These are phyloP conservation scores for Telmatochromis sp. DNA, from an alignment of 2,113 vertebrate genomes.

Conservation along the genomic window DNA sequence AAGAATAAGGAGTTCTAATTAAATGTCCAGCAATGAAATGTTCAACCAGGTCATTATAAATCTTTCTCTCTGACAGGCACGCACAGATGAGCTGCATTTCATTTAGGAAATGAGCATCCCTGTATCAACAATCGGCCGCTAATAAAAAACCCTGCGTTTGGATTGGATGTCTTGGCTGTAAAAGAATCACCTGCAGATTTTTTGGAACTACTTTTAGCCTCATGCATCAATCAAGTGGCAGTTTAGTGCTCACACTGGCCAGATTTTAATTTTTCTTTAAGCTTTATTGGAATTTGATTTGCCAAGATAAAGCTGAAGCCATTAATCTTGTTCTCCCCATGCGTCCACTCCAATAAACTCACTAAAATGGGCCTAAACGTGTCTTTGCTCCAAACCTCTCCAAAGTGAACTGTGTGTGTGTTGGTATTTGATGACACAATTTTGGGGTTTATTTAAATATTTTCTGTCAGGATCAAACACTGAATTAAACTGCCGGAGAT, in stretches of 20 bases:
- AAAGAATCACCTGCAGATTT: slow-evolving; percentile 70
- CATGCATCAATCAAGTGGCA: slow-evolving; percentile 59
- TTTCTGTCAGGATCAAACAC: slow-evolving; percentile 34
- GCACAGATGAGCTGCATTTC: slow-evolving; percentile 50
- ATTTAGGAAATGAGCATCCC: slow-evolving; percentile 55
- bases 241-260: slow-evolving; percentile 36
- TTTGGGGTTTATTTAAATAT: slow-evolving; percentile 43
- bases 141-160: slow-evolving; percentile 55
- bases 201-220: slow-evolving; percentile 40
- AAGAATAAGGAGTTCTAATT: slow-evolving; percentile 16
- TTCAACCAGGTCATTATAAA: slow-evolving; percentile 46
- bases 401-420: slow-evolving; percentile 15
- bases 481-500: slow-evolving; percentile 26
- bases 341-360: slow-evolving; percentile 57
- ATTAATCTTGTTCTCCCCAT: slow-evolving; percentile 57
- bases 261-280: slow-evolving; percentile 53
- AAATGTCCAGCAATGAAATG: slow-evolving; percentile 38
- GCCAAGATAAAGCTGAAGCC: slow-evolving; percentile 66
- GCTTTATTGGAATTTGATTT: slow-evolving; percentile 71
- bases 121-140: slow-evolving; percentile 51
- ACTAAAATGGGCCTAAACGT: slow-evolving; percentile 26
- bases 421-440: slow-evolving; percentile 48
- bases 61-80: slow-evolving; percentile 27
- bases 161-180: slow-evolving; percentile 52
- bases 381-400: slow-evolving; percentile 27